Conservation (phyloP, 2,888 invertebrate genomes). For the Apomyelois bistriatella region DNA sequence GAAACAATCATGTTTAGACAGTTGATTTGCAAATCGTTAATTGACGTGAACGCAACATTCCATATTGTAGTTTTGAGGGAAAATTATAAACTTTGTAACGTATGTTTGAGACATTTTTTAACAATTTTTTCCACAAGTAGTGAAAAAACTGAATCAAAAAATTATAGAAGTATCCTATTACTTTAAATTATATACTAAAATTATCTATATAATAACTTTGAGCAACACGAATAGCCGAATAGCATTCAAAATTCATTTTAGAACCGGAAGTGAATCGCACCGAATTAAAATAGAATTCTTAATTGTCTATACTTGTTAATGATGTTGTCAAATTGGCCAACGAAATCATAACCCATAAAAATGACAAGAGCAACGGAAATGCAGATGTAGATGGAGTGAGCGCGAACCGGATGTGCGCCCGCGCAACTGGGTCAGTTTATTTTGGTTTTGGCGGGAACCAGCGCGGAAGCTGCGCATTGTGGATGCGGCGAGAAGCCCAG, state of each 20-base stretch:
- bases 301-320: slow-evolving; percentile 11
- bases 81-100: background rate
- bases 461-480: slow-evolving; percentile 78
- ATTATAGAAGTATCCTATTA: no score
- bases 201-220: no score
- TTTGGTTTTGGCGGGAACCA: slow-evolving; percentile 79
- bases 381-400: slow-evolving; percentile 63
- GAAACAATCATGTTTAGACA: slow-evolving; percentile 7
- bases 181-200: no score
- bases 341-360: slow-evolving; percentile 70
- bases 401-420: slow-evolving; percentile 64
- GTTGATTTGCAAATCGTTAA: slow-evolving; percentile 8
- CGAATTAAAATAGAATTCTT: background rate
- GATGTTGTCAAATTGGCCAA: slow-evolving; percentile 34
- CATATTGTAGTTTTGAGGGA: background rate
- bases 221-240: background rate
- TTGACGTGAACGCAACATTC: background rate
- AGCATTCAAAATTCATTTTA: background rate
- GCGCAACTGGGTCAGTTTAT: slow-evolving; percentile 77
- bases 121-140: no score
- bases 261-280: background rate
- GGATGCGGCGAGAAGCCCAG: slow-evolving; percentile 74
- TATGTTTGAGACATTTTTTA: no score
- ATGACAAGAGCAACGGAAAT: slow-evolving; percentile 76
- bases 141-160: no score